These are phyloP conservation scores for Hybos culiciformis DNA, from an alignment of 2,888 invertebrate species.

Conservation along the genomic window DNA sequence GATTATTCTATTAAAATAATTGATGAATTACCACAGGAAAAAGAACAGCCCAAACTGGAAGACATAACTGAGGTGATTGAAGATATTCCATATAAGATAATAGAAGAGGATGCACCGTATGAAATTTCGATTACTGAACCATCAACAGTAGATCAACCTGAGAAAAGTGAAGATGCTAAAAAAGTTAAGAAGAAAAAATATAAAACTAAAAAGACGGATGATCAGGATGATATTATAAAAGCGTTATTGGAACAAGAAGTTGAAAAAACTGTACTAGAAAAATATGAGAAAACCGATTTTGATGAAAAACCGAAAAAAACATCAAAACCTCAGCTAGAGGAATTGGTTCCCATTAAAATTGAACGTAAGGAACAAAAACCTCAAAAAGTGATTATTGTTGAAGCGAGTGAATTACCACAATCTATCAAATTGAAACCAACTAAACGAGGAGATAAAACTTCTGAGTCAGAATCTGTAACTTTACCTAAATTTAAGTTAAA, in stretches of 20 bases:
- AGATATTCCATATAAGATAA: constrained; percentile 25
- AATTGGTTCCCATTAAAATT: constrained; percentile 42
- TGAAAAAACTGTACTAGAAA: constrained; percentile 35
- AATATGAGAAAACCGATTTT: constrained; percentile 33
- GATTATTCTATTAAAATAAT: constrained; percentile 6
- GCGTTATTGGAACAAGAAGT: constrained; percentile 31
- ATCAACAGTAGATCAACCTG: constrained; percentile 16
- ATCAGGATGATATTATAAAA: constrained; percentile 31
- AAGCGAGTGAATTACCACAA: constrained; percentile 43
- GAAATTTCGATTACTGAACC: constrained; percentile 13
- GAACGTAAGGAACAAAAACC: constrained; percentile 47
- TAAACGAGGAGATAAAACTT: constrained; percentile 36
- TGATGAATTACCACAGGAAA: constrained; percentile 8
- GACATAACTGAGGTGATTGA: constrained; percentile 17
- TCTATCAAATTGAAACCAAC: constrained; percentile 48
- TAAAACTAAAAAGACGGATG: constrained; percentile 22
- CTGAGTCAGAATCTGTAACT: constrained; percentile 42
- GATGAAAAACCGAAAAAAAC: constrained; percentile 30
- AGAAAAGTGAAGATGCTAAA: constrained; percentile 11
- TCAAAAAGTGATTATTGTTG: constrained; percentile 47
- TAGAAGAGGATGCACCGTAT: constrained; percentile 16
- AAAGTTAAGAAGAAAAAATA: constrained; percentile 24
- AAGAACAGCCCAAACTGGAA: not conserved
- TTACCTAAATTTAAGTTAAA: constrained; percentile 50
- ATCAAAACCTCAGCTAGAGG: constrained; percentile 21